Evolutionary conservation across 2,888 invertebrate genomes (phyloP).

Genomic region (Meteorus colon): DNA sequence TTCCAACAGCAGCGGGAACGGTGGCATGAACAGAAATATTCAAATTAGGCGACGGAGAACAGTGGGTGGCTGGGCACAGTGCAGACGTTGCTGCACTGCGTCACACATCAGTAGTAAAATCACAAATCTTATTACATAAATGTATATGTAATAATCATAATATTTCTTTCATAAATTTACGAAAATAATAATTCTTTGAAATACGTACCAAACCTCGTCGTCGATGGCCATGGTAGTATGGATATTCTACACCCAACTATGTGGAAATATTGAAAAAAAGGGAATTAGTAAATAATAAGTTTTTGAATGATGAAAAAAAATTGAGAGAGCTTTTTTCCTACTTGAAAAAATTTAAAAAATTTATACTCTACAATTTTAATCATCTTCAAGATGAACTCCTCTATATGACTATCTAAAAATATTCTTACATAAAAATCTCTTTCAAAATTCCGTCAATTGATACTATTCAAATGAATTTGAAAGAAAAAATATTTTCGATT

Average conservation of each 20-base stretch:
- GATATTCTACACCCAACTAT: constrained; percentile 44
- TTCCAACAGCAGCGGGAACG: constrained; percentile 37
- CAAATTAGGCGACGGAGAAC: constrained; percentile 41
- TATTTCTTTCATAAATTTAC: not conserved
- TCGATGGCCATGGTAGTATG: constrained; percentile 52
- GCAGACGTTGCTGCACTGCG: constrained; percentile 36
- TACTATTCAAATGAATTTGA: no score
- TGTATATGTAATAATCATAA: not conserved
- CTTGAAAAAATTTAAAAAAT: no score
- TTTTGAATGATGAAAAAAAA: not conserved
- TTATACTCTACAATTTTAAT: no score
- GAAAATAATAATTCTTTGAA: constrained; percentile 24
- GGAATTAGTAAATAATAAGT: not conserved
- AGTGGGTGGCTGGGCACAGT: constrained; percentile 27
- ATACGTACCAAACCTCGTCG: constrained; percentile 55
- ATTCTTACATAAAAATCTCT: no score
- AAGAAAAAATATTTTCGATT: no score
- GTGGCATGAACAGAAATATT: constrained; percentile 47
- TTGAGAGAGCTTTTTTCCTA: no score
- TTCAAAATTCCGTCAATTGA: no score
- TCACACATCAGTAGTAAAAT: constrained; percentile 19
- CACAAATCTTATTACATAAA: constrained; percentile 15
- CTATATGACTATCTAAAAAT: no score
- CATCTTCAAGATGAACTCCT: no score
- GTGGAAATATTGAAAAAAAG: constrained; percentile 38